Percentiles rank a stretch among this genome's conserved stretches.
Evolutionary conservation across 23 tunicate species (phyloP).

Genomic region (Halocynthia aurantium): DNA sequence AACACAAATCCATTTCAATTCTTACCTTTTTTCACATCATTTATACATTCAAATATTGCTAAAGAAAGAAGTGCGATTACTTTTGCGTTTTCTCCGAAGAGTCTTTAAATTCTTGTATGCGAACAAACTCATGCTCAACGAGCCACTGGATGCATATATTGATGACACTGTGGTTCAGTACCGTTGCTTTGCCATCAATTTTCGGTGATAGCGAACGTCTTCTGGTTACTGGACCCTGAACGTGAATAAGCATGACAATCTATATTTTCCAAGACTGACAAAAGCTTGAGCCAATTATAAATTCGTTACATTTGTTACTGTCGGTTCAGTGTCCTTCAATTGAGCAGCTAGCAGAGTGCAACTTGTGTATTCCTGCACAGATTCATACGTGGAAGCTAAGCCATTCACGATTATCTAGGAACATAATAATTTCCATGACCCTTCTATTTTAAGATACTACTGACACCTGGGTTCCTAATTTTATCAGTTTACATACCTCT

Average conservation of each 20-base stretch:
- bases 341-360: constrained; percentile 59
- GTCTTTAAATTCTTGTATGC: constrained; percentile 19
- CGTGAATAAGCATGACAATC: constrained; percentile 3
- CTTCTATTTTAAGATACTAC: too few relatives aligned
- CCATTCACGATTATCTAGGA: constrained; percentile 70
- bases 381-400: constrained; percentile 25
- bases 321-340: neutral
- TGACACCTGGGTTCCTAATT: too few relatives aligned
- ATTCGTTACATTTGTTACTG: neutral
- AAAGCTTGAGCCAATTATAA: too few relatives aligned
- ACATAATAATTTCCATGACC: neutral
- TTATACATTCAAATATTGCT: neutral
- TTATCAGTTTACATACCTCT: constrained; percentile 31
- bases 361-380: constrained; percentile 38
- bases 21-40: neutral
- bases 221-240: constrained; percentile 18
- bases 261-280: too few relatives aligned
- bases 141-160: constrained; percentile 60
- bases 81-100: neutral
- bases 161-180: constrained; percentile 16
- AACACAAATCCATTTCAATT: neutral
- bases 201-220: neutral
- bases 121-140: constrained; percentile 72
- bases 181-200: neutral
- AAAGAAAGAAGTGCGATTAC: neutral